Evolutionary conservation across 2,888 invertebrate genomes (phyloP), one percentile per base, ranked within the genome.

Genomic region (Cephonodes hylas): DNA sequence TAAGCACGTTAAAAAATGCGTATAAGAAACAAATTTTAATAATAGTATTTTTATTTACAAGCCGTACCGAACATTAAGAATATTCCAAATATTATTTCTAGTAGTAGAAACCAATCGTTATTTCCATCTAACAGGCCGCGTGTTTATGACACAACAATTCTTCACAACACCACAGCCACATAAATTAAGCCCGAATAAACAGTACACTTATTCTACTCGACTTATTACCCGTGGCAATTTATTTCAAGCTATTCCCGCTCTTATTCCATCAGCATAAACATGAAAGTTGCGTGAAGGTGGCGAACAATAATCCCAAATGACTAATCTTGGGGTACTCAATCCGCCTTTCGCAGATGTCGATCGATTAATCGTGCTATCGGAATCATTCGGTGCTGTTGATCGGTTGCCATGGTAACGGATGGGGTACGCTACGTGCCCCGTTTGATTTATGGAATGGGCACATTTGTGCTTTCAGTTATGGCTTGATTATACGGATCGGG

Each of bases 341-440:
- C 85, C 78, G 89, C 84, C 86, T 83, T 81, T 84, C 77, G 81
- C 86, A 86, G 83, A 86, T 85, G 88, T 80, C 83, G 79, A 84
- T 86, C 88, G 85, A 89, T 89, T 89, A 88, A 88, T 89, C 88
- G 87, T 84, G 71, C 75, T 77, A 86, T 86, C 75, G 81, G 79
- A 82, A 81, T 86, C 85, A 85, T 84, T 84, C 75, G 80, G n/a
- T 15, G 77, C 71, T 80, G 81, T 79, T 83, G 82, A 81, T 75
- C 77, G 76, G 86, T 85, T 77, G 72, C 83, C 68, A 81, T 84
- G 77, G 81, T 67, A 73, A 85, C 84, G 58, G 64, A 42, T 63
- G 67, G 61, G 61, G 58, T 20, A 25, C 13, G 53, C 15, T 31
- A 34, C 18, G 18, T 15, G 53, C 4, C 53, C 58, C 60, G 61